A percentile compares a stretch with the other conserved stretches of the same genome.
Evolutionary conservation across 2,888 invertebrate species (phyloP).

Genomic region (Aphodius sticticus): DNA sequence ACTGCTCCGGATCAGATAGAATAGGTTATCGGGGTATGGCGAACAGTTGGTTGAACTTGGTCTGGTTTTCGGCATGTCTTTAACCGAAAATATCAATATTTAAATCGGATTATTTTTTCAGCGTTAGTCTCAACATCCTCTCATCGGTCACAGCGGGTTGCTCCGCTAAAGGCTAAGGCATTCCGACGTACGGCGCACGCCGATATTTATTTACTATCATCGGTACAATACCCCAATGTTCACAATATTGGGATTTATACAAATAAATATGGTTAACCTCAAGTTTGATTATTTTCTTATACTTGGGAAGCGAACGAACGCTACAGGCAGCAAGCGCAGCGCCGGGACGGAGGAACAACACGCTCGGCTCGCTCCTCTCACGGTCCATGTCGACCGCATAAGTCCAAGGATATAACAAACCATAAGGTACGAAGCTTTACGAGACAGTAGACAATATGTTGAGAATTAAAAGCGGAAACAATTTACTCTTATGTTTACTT

Average conservation of each 20-base stretch:
- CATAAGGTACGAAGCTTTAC: constrained; percentile 41
- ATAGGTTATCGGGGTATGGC: neutral
- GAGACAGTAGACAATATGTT: constrained; percentile 39
- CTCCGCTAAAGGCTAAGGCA: neutral
- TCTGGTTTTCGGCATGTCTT: constrained; percentile 39
- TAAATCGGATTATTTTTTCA: constrained; percentile 45
- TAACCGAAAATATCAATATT: constrained; percentile 43
- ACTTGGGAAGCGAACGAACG: constrained; percentile 9
- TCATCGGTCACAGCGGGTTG: constrained; percentile 40
- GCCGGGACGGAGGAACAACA: neutral
- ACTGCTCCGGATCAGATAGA: neutral
- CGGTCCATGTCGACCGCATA: constrained; percentile 11
- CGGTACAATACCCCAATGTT: constrained; percentile 44
- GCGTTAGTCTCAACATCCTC: constrained; percentile 42
- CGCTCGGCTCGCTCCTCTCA: neutral
- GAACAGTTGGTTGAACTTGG: constrained; percentile 31
- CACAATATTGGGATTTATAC: constrained; percentile 44
- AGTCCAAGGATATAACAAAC: constrained; percentile 36
- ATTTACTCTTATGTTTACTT: neutral
- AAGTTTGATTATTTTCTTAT: constrained; percentile 44
- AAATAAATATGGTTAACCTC: constrained; percentile 43
- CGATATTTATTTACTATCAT: constrained; percentile 42
- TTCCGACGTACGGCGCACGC: constrained; percentile 12
- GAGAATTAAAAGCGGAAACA: constrained; percentile 40
- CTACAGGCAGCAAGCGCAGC: neutral